Evolutionary conservation across 1,140 invertebrate genomes (phyloP).

Genomic region (Pseudomyrmex dendroicus): DNA sequence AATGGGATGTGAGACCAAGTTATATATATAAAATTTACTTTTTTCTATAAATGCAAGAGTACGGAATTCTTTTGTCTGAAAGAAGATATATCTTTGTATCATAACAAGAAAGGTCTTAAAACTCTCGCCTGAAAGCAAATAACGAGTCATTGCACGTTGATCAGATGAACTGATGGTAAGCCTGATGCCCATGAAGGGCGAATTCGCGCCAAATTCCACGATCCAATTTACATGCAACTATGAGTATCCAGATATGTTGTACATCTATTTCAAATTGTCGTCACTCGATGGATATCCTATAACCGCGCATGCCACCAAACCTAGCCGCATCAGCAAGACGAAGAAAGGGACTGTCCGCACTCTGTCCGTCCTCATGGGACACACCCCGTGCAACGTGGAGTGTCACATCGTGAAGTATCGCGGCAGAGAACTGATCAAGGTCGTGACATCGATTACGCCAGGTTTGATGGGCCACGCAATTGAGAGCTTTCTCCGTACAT

Average conservation of each 20-base stretch:
- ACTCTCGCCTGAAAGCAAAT: not conserved
- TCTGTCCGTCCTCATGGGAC: conserved; percentile 72
- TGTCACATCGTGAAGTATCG: conserved; percentile 74
- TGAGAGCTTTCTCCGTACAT: conserved; percentile 62
- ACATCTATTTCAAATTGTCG: conserved; percentile 82
- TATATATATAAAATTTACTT: too few relatives aligned
- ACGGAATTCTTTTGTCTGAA: not conserved
- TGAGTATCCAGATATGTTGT: conserved; percentile 80
- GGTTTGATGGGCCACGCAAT: conserved; percentile 77
- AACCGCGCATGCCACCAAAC: conserved; percentile 59
- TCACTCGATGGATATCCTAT: conserved; percentile 69
- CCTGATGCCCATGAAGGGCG: conserved; percentile 84
- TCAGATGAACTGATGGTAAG: conserved; percentile 85
- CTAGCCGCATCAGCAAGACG: conserved; percentile 62
- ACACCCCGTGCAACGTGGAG: conserved; percentile 74
- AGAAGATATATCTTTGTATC: conserved; percentile 15
- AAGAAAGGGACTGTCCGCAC: conserved; percentile 65
- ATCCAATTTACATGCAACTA: conserved; percentile 86
- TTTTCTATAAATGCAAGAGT: not conserved
- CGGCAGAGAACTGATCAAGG: conserved; percentile 75
- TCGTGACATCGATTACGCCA: conserved; percentile 77
- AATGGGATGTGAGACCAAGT: too few relatives aligned
- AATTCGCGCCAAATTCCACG: conserved; percentile 77
- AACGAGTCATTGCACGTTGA: conserved; percentile 68
- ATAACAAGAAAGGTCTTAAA: not conserved